Evolutionary conservation across 2,113 vertebrate genomes (phyloP).

Genomic region (Podarcis cretensis): DNA sequence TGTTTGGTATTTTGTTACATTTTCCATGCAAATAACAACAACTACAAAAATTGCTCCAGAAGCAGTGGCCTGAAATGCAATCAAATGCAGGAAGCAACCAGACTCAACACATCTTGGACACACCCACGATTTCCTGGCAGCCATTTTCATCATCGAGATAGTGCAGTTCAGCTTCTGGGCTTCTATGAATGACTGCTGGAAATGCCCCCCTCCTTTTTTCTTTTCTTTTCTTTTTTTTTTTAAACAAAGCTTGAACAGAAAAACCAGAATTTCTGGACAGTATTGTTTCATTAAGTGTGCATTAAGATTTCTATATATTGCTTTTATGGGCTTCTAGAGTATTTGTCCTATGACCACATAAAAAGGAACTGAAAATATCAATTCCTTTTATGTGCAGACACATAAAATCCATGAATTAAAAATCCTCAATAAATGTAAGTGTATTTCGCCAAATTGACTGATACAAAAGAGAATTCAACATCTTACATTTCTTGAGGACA

Average conservation of each 20-base stretch:
- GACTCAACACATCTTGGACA: neutral
- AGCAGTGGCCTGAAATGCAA: neutral
- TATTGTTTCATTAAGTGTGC: neutral
- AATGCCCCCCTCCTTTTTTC: no score
- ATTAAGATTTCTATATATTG: neutral
- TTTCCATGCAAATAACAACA: no score
- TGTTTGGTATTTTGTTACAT: no score
- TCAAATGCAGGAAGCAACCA: neutral
- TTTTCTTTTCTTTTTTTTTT: no score
- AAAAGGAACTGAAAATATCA: neutral
- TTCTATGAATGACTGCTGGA: neutral
- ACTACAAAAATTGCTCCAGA: no score
- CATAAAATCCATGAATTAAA: neutral
- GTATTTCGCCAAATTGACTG: conserved; percentile 32
- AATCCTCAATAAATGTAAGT: conserved; percentile 15
- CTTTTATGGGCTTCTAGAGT: neutral
- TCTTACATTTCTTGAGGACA: neutral
- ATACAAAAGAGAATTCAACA: conserved; percentile 2
- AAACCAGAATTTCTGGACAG: no score
- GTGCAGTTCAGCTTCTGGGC: neutral
- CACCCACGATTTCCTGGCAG: neutral
- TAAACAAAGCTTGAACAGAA: no score
- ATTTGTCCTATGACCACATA: neutral
- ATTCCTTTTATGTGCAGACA: conserved; percentile 27
- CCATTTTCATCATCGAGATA: neutral